A percentile compares a stretch with the other conserved stretches of the same genome.
Evolutionary conservation across 92 coral and sea anemone species (phyloP).

Genomic region (Muricea muricata): DNA sequence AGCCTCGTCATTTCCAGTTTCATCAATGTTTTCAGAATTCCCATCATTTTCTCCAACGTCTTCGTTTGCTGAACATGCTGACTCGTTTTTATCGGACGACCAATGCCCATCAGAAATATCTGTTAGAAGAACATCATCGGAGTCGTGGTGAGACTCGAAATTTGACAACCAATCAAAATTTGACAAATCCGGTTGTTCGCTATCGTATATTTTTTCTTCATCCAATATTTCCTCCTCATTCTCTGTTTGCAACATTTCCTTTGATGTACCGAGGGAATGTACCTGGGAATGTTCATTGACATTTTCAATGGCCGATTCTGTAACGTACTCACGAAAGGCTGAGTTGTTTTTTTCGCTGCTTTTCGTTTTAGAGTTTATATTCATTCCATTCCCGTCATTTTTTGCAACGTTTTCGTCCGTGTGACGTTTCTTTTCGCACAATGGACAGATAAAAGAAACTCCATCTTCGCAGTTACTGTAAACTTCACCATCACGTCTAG

Average conservation of each 20-base stretch:
- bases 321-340: neutral
- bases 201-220: neutral
- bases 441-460: neutral
- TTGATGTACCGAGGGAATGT: neutral
- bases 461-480: slow-evolving; percentile 8
- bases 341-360: neutral
- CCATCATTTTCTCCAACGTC: neutral
- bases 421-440: neutral
- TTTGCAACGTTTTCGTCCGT: slow-evolving; percentile 6
- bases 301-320: neutral
- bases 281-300: neutral
- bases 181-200: neutral
- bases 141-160: neutral
- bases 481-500: slow-evolving; percentile 2
- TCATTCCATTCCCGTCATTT: neutral
- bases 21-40: neutral
- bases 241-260: neutral
- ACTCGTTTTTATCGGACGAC: neutral
- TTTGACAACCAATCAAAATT: neutral
- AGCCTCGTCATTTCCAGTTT: neutral
- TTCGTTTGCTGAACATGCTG: neutral
- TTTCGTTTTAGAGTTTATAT: neutral
- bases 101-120: neutral
- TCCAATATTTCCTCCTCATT: neutral
- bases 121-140: neutral